Evolutionary conservation across 1,140 invertebrate species (phyloP).

Genomic region (Apis florea): DNA sequence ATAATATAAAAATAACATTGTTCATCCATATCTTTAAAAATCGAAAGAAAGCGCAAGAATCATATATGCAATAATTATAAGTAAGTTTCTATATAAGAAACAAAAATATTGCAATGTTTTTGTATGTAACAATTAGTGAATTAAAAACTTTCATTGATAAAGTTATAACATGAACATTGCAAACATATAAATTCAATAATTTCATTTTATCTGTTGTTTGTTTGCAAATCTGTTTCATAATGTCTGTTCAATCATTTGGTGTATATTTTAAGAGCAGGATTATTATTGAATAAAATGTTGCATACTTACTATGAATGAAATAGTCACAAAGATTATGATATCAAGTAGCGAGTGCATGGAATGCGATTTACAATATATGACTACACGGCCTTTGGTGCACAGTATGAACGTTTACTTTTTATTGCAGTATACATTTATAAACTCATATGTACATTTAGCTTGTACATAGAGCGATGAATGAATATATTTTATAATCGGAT

Average conservation of each 20-base stretch:
- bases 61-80: conserved; percentile 34
- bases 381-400: conserved; percentile 63
- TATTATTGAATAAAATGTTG: conserved; percentile 22
- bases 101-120: conserved; percentile 50
- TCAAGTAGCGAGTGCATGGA: conserved; percentile 25
- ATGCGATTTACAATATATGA: conserved; percentile 53
- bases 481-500: conserved; percentile 67
- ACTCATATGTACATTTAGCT: conserved; percentile 63
- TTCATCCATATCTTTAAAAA: conserved; percentile 1
- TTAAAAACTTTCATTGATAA: conserved; percentile 44
- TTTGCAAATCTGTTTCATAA: neutral
- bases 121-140: conserved; percentile 50
- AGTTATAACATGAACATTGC: conserved; percentile 13
- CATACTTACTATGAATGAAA: conserved; percentile 1
- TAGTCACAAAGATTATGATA: conserved; percentile 5
- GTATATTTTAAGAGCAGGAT: conserved; percentile 27
- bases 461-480: conserved; percentile 64
- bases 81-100: conserved; percentile 48
- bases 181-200: conserved; percentile 36
- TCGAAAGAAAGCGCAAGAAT: neutral
- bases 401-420: conserved; percentile 61
- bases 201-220: neutral
- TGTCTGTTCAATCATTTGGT: conserved; percentile 20
- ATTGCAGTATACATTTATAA: conserved; percentile 54
- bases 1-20: neutral